Evolutionary conservation across 1,140 invertebrate species (phyloP).

Genomic region (Psilanteris sp.): DNA sequence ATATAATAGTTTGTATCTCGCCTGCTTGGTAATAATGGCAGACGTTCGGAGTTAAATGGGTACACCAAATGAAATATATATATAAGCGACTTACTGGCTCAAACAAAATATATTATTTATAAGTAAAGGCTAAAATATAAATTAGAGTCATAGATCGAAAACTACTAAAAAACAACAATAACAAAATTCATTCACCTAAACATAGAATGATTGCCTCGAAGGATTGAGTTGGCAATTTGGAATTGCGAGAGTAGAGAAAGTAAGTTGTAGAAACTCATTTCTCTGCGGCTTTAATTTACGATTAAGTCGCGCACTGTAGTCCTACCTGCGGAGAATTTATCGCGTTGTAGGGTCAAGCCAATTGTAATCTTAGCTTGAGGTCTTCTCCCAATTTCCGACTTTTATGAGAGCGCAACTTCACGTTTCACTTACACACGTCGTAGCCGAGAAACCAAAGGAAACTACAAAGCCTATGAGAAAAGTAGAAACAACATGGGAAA

Average conservation of each 20-base stretch:
- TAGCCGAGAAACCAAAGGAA: constrained; percentile 9
- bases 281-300: constrained; percentile 64
- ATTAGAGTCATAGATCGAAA: constrained; percentile 15
- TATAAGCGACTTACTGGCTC: too few species aligned
- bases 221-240: constrained; percentile 54
- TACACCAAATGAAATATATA: too few species aligned
- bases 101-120: too few species aligned
- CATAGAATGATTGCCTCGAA: constrained; percentile 36
- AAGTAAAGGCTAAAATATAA: constrained; percentile 22
- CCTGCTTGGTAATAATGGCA: too few species aligned
- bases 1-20: too few species aligned
- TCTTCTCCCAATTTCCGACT: constrained; percentile 61
- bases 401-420: constrained; percentile 57
- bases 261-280: constrained; percentile 63
- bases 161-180: too few species aligned
- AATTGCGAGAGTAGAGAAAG: constrained; percentile 58
- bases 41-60: too few species aligned
- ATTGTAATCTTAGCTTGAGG: constrained; percentile 62
- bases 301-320: constrained; percentile 60
- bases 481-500: constrained; percentile 12
- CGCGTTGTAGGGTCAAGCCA: constrained; percentile 61
- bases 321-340: constrained; percentile 63
- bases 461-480: constrained; percentile 48
- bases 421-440: constrained; percentile 29
- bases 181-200: constrained; percentile 23